Base-by-base conservation (phyloP, 1,140 invertebrate species). In the Sipha flava region DNA sequence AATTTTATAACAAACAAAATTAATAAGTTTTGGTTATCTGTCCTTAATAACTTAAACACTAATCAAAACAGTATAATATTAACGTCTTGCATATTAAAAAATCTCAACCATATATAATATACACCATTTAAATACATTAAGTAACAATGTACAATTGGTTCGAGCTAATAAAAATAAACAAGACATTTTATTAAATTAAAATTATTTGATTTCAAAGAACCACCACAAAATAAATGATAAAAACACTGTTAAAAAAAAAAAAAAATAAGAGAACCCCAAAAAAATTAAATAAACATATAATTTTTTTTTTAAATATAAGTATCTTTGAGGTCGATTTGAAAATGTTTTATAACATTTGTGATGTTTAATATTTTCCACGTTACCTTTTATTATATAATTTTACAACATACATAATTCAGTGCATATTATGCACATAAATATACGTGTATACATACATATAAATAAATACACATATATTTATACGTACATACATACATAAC, bases 341-440 rank as follows among this genome's bases (percentile, higher is more conserved):
- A 52, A 40, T 57, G 49, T 54, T 59, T 40, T 37, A 54, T 23
- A 57, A 57, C 52, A 43, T 77, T 59, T 59, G 73, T 59, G 73
- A 77, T 77, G 73, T 77, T 77, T 77, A 57, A 40, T 59, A 77
- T 57, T 77, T 77, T 77, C 73, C 73, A 77, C 49, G n/a, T 77
- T 77, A 77, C 23, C 73, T 77, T 77, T 77, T 77, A 77, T 57
- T 77, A 77, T 23, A 77, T 77, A 77, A 57, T 40, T 57, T 43
- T 77, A 75, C 72, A 73, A 49, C 70, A 73, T 73, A 70, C 16
- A 70, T 47, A 70, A 70, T 70, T 70, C 40, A 70, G 26, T n/a
- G 70, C 23, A 75, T 34, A 59, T 77, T 18, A 57, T 40, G 52
- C 37, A 59, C 18, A 77, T 40, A 57, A 40, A 57, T n/a, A 77